Evolutionary conservation across 2,797 vertebrate species (phyloP).

Genomic region (Otolemur crassicaudatus): DNA sequence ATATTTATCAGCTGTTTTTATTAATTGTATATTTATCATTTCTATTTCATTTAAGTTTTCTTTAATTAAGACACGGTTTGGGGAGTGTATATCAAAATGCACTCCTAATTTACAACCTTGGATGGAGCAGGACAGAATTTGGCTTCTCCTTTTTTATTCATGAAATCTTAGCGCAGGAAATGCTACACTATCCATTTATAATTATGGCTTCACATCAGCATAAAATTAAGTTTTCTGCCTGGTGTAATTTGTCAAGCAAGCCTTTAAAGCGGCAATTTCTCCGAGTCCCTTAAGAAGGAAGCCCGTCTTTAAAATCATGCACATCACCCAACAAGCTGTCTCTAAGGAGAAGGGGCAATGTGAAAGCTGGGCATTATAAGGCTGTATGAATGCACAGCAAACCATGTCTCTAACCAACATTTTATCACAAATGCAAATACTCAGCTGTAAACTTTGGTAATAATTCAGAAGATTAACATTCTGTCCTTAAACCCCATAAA

Average conservation of each 20-base stretch:
- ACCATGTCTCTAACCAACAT: not conserved
- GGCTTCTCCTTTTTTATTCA: conserved; percentile 40
- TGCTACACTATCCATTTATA: conserved; percentile 22
- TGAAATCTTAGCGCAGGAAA: conserved; percentile 47
- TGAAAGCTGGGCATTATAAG: not conserved
- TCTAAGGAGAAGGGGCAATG: not conserved
- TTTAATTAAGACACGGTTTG: not conserved
- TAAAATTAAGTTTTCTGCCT: conserved; percentile 60
- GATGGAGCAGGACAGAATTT: conserved; percentile 21
- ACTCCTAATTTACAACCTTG: conserved; percentile 34
- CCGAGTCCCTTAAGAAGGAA: not conserved
- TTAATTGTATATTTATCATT: not conserved
- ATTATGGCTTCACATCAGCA: conserved; percentile 57
- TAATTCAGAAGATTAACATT: not conserved
- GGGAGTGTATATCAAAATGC: conserved; percentile 31
- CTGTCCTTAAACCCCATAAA: not conserved
- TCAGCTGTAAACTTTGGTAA: not conserved
- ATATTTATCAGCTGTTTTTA: not conserved
- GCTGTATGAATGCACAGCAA: not conserved
- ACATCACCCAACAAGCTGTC: not conserved
- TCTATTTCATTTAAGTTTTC: not conserved
- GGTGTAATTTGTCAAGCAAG: conserved; percentile 37
- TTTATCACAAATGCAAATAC: not conserved
- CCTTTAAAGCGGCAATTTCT: conserved; percentile 42
- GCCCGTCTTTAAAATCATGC: not conserved